Evolutionary conservation across 1,140 invertebrate species (phyloP).

Genomic region (Drosophila sproati): DNA sequence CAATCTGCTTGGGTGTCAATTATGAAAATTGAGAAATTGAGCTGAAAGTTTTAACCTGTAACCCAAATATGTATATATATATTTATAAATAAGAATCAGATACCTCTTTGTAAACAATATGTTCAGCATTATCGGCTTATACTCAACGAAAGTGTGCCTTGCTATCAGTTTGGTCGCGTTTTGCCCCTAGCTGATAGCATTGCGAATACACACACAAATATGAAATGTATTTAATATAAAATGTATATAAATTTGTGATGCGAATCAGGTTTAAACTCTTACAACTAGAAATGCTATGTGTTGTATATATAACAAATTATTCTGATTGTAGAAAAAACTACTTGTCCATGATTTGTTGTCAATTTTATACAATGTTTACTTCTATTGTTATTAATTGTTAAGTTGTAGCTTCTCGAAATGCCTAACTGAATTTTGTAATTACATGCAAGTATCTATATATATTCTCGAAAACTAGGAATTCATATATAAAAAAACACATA

Average conservation of each 20-base stretch:
- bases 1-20: too few species aligned
- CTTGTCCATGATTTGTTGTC: too few species aligned
- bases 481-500: constrained; percentile 19
- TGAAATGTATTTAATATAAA: too few species aligned
- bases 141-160: background rate
- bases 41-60: too few species aligned
- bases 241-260: too few species aligned
- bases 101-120: background rate
- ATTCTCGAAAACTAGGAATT: background rate
- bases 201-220: too few species aligned
- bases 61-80: too few species aligned
- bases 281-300: too few species aligned
- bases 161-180: background rate
- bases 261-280: too few species aligned
- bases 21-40: too few species aligned
- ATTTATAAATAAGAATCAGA: background rate
- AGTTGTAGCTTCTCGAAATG: background rate
- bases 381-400: background rate
- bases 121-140: background rate
- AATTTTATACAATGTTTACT: background rate
- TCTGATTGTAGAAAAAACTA: background rate
- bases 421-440: background rate
- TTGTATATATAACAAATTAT: background rate
- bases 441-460: background rate
- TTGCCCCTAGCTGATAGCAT: background rate